Base-by-base conservation (phyloP, 23 tunicate genomes). In the Styela clava region DNA sequence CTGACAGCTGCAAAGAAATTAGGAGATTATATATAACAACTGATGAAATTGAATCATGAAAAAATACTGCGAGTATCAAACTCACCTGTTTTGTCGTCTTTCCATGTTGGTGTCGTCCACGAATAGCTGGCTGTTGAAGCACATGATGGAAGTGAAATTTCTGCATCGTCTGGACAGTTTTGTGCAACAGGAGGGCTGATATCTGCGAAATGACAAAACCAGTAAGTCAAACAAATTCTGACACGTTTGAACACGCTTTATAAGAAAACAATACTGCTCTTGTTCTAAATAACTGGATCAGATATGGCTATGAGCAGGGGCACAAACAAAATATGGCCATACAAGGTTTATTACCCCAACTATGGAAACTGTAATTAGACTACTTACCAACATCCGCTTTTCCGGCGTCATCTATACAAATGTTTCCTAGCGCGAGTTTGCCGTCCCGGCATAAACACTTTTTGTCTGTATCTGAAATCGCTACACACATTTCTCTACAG, bases 361-460 rank as follows among this genome's bases (percentile, higher is more conserved):
- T n/a, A n/a, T n/a, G n/a, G n/a, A n/a, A n/a, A n/a, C n/a, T n/a
- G n/a, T n/a, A n/a, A n/a, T n/a, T n/a, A n/a, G n/a, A n/a, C n/a
- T n/a, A 44, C 56, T 44, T 12, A 44, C 56, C 56, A 44, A 44
- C 56, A 44, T 44, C 56, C 7, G 56, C 56, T 12, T 44, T 44
- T 44, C 56, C 56, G 12, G 82, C 35, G 69, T 51, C 31, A 27
- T 27, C 69, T 24, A 52, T 51, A 31, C 85, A 82, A 0, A 52
- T 69, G 29, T 29, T 71, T 62, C 86, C 81, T 18, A 61, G 31
- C 22, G 28, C 36, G 27, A 25, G 24, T 20, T 31, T 61, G 31
- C 90, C 90, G 19, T 81, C 85, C 16, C 35, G 80, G 72, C 90
- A 86, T 33, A 86, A 24, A 63, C 90, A 86, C 29, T 28, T 72